Percentiles rank a stretch among this genome's conserved stretches.
These are phyloP conservation scores for Cenopis cana DNA, from an alignment of 2,888 invertebrate genomes.

Conservation along the genomic window DNA sequence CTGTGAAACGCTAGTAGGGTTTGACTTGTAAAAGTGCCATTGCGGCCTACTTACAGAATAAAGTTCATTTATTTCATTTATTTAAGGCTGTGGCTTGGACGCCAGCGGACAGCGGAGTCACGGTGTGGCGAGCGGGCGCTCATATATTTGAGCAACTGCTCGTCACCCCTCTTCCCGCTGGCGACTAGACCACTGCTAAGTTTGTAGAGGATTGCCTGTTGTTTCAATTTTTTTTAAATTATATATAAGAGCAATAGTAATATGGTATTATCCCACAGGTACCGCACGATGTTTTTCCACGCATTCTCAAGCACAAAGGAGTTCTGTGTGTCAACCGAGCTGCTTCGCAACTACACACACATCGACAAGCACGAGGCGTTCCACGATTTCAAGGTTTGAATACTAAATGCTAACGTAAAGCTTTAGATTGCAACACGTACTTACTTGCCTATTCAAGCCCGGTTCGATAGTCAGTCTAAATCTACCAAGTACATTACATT, in stretches of 20 bases:
- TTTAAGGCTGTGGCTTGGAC: too few relatives aligned
- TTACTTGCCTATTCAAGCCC: slow-evolving; percentile 40
- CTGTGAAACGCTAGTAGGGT: too few relatives aligned
- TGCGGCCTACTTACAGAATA: too few relatives aligned
- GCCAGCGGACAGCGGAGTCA: too few relatives aligned
- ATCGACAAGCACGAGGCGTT: slow-evolving; percentile 88
- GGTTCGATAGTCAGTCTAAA: slow-evolving; percentile 24
- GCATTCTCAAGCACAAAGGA: slow-evolving; percentile 92
- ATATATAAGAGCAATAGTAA: background rate
- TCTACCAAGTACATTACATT: slow-evolving; percentile 14
- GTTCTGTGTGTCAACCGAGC: slow-evolving; percentile 90
- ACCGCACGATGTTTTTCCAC: slow-evolving; percentile 92
- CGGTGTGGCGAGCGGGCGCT: too few relatives aligned
- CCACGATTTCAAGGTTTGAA: slow-evolving; percentile 88
- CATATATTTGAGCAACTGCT: too few relatives aligned
- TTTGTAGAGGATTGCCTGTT: background rate
- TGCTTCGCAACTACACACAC: slow-evolving; percentile 89
- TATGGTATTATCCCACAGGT: slow-evolving; percentile 67
- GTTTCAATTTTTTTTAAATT: background rate
- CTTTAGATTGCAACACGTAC: slow-evolving; percentile 44
- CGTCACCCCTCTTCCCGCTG: too few relatives aligned
- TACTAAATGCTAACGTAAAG: slow-evolving; percentile 47
- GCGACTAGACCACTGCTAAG: too few relatives aligned
- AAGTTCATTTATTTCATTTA: too few relatives aligned
- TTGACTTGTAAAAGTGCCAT: too few relatives aligned